Percentiles rank a stretch among this genome's conserved stretches.
Conservation (phyloP, 2,888 invertebrate genomes). For the Cremastinae sp. region DNA sequence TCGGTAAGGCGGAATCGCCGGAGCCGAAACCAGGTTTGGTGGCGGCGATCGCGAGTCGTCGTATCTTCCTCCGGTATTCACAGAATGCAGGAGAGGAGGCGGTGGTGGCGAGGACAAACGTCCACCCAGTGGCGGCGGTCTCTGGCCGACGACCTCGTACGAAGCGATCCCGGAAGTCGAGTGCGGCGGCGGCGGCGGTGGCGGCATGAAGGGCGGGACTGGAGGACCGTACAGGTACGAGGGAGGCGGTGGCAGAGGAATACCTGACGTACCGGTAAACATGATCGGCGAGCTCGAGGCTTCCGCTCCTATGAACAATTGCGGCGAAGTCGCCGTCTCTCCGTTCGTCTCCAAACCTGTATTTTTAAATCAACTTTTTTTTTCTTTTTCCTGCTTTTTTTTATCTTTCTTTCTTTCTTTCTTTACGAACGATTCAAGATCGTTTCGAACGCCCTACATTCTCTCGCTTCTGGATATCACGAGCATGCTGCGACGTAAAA, state of each 20-base stretch:
- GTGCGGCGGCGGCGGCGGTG: constrained; percentile 83
- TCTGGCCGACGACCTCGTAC: constrained; percentile 79
- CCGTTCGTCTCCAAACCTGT: constrained; percentile 82
- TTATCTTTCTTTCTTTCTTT: neutral
- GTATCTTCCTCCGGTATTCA: constrained; percentile 79
- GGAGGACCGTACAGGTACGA: constrained; percentile 80
- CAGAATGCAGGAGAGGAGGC: constrained; percentile 82
- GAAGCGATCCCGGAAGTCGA: constrained; percentile 71
- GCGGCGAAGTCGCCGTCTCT: constrained; percentile 80
- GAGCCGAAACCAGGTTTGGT: constrained; percentile 68
- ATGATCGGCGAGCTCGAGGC: constrained; percentile 80
- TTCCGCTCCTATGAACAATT: constrained; percentile 78
- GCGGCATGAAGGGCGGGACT: constrained; percentile 82
- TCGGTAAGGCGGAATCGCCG: constrained; percentile 70
- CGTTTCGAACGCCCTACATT: no score
- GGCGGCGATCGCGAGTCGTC: constrained; percentile 72
- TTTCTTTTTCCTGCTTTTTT: constrained; percentile 14
- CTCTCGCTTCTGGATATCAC: constrained; percentile 2
- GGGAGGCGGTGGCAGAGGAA: constrained; percentile 81
- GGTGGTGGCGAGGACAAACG: constrained; percentile 83
- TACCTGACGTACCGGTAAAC: constrained; percentile 80
- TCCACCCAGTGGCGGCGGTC: constrained; percentile 80
- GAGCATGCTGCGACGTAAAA: constrained; percentile 49
- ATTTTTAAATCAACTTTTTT: constrained; percentile 63
- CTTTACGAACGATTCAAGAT: no score